Base-by-base conservation (phyloP, 2,113 vertebrate genomes). In the Rafetus swinhoei region DNA sequence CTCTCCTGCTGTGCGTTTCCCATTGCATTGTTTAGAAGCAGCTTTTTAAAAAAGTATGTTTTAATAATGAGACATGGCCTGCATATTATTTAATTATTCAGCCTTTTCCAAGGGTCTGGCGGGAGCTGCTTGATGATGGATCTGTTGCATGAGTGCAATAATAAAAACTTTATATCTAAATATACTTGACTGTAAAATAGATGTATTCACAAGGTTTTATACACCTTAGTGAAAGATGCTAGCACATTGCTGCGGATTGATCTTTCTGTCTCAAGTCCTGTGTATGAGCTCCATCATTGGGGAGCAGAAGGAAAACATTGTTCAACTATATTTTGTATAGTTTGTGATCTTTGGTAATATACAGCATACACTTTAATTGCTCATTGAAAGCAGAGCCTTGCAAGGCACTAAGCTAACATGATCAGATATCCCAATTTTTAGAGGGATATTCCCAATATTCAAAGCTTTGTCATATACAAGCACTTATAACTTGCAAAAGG, bases 1-100 rank as follows among this genome's bases (percentile, higher is more conserved):
- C 45, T 60, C 24, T 86, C 15, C 55, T 88, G 52, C 45, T 13
- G 12, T 21, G 57, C 50, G 24, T 3, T 74, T 86, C 9, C 35
- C 79, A 3, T 50, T 76, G 55, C 69, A 80, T 22, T 60, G 84
- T 84, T 25, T 88, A 90, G 59, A 79, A 72, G 24, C 45, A 74
- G 50, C 39, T 86, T 27, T 83, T 85, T 53, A 15, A 12, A 59
- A n/a, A 54, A 1, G 6, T 81, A 60, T 84, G 32, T 81, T 76
- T 29, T 53, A 82, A 65, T 90, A 84, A 92, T 84, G 82, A 94
- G 69, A 84, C 95, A 88, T 74, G 80, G 4, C 18, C 25, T 53
- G 9, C 50, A 13, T 86, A 62, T 84, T 91, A 77, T 76, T 59
- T 86, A n/a, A 77, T 12, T 85, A 53, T 57, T 84, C 35, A 57